Evolutionary conservation across 2,888 invertebrate genomes (phyloP), one percentile per base, ranked within the genome.

Genomic region (Anthophora plumipes): DNA sequence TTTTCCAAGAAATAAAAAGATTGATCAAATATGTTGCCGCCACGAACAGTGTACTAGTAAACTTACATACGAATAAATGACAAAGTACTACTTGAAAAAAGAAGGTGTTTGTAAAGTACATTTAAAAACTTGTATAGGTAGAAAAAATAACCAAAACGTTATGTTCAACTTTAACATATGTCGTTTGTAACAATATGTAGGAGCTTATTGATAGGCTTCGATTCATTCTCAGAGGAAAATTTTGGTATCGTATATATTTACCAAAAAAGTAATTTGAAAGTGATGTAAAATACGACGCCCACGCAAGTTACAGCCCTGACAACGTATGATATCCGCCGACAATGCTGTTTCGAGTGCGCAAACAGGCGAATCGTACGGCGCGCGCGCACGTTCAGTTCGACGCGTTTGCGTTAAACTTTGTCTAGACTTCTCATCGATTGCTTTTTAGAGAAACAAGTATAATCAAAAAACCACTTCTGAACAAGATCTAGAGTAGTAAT

Each of bases 371-470:
- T 54, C 54, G 61, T 60, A 76, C 72, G 12, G 70, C 79, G 82
- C 84, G 85, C 85, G 89, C 90, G 89, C 90, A 87, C 88, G 82
- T 89, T 89, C 85, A 82, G 83, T 80, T 76, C 83, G 85, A 83
- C 83, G 89, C 86, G 84, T 85, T 89, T 85, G 87, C 86, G 89
- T 88, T 85, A 83, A 84, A 83, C 77, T 82, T 78, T 81, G 76
- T 77, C 75, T 82, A 72, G 85, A 59, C 70, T 74, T 69, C 74
- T 83, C 80, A 84, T 84, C 84, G 84, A 84, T 84, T 85, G 76
- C 48, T 82, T 83, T 73, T 83, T 72, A 52, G 60, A 77, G 67
- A 77, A 50, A 11, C 41, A 57, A 66, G 66, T 61, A 61, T 50
- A 69, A 64, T 54, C n/a, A 59, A 60, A 50, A 52, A 37, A 54